phyloP scores from a whole-genome alignment of 2,797 vertebrate genomes.

The Rhinella marina region DNA sequence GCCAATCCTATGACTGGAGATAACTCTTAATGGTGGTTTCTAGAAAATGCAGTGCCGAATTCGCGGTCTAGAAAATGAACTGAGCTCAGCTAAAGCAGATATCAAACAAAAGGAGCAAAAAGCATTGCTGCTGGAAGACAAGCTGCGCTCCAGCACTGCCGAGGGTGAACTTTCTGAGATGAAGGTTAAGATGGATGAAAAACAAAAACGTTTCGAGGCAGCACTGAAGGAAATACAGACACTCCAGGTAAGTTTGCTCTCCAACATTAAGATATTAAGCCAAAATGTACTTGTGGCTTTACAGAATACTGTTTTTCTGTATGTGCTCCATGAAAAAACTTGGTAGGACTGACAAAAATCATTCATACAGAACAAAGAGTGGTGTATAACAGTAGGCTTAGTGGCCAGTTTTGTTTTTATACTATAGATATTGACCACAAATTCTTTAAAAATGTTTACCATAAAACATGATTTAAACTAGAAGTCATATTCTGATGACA shows the following conservation, averaged over 20 bases:
- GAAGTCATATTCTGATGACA: too few relatives aligned
- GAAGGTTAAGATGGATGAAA: slow-evolving; percentile 70
- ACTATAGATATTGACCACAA: too few relatives aligned
- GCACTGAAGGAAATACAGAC: slow-evolving; percentile 64
- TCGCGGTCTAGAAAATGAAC: slow-evolving; percentile 72
- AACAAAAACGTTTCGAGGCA: slow-evolving; percentile 68
- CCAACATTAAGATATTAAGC: too few relatives aligned
- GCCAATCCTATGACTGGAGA: neutral
- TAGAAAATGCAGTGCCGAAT: slow-evolving; percentile 68
- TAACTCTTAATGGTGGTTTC: neutral
- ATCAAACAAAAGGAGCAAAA: slow-evolving; percentile 72
- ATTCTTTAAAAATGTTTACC: too few relatives aligned
- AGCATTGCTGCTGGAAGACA: slow-evolving; percentile 75
- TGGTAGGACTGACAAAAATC: too few relatives aligned
- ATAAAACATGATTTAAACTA: too few relatives aligned
- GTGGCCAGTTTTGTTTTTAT: too few relatives aligned
- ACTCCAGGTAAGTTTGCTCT: slow-evolving; percentile 67
- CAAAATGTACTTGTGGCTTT: too few relatives aligned
- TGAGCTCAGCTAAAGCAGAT: slow-evolving; percentile 65
- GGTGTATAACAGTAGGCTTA: too few relatives aligned
- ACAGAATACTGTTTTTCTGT: too few relatives aligned
- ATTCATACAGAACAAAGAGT: too few relatives aligned
- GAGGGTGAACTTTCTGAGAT: slow-evolving; percentile 65
- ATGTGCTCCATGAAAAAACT: too few relatives aligned
- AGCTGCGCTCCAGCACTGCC: slow-evolving; percentile 68